Base-by-base conservation (phyloP, 2,888 invertebrate genomes). In the Orthonevra nobilis region DNA sequence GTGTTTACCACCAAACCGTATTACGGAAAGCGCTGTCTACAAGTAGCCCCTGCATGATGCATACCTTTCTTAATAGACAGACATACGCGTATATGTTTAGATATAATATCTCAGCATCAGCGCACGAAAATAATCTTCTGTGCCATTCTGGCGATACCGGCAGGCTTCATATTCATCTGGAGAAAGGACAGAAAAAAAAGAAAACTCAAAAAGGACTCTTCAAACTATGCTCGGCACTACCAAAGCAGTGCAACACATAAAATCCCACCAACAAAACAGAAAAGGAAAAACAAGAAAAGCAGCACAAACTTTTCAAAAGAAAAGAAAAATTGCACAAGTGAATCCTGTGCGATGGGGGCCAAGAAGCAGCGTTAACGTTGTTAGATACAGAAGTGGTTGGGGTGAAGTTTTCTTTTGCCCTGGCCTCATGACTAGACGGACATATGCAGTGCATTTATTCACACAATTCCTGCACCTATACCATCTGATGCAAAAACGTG, bases 391-490 rank as follows among this genome's bases (percentile, higher is more conserved):
- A n/a, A 26, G 46, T 28, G 3, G 23, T 3, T 23, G 36, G 70
- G 50, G 56, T 56, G 61, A 68, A 66, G 50, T 66, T 66, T 60
- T 68, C 79, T 79, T 79, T 6, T 73, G 66, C 61, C 56, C 46
- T 68, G 79, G 79, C 73, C 79, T 68, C 38, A 72, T 56, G 77
- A 68, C 60, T 61, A 72, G 66, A 73, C 73, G 72, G 58, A 58
- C 56, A 56, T 42, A 64, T 52, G 63, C 70, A 56, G 36, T n/a
- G 32, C 20, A 32, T 38, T 44, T 28, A 64, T 20, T 10, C 42
- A 38, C 10, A 14, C 26, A 48, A 42, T 17, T 6, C n/a, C 10
- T 30, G 17, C 10, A 36, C 36, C 36, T 30, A 60, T 23, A 15
- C 40, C 54, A 63, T 6, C 52, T n/a, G 54, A 54, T 61, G 54